These are phyloP conservation scores for Thysanoteuthis rhombus DNA, from an alignment of 2,888 invertebrate genomes.

Conservation along the genomic window DNA sequence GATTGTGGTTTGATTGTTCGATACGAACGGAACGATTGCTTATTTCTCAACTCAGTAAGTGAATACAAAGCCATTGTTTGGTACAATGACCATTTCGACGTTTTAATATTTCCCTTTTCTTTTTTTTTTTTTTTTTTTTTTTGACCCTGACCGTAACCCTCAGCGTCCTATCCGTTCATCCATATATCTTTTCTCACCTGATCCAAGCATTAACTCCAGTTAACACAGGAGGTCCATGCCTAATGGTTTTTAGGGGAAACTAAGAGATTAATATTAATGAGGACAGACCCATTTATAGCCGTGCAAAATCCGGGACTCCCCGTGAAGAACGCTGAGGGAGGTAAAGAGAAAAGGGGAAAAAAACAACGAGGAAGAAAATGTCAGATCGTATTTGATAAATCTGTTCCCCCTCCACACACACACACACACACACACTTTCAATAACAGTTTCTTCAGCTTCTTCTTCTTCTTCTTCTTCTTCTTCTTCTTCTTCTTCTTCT, in stretches of 20 bases:
- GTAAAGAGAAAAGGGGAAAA: background rate
- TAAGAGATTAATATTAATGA: background rate
- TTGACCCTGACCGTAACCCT: no score
- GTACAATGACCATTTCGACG: no score
- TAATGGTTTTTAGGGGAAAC: background rate
- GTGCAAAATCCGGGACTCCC: background rate
- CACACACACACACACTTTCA: no score
- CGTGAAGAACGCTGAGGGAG: background rate
- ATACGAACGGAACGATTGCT: background rate
- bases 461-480: no score
- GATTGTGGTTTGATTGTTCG: background rate
- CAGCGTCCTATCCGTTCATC: no score
- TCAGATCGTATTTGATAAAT: background rate
- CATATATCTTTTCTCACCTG: no score
- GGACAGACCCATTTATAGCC: background rate
- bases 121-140: no score
- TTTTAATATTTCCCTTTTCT: background rate
- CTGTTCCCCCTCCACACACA: background rate
- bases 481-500: no score
- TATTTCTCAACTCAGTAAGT: background rate
- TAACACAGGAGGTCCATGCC: background rate
- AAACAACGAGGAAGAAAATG: background rate
- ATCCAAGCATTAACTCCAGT: background rate
- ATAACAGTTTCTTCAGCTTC: no score
- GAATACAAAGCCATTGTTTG: background rate